These are phyloP conservation scores for Choreutis nemorana DNA, from an alignment of 2,888 invertebrate genomes.

Conservation along the genomic window DNA sequence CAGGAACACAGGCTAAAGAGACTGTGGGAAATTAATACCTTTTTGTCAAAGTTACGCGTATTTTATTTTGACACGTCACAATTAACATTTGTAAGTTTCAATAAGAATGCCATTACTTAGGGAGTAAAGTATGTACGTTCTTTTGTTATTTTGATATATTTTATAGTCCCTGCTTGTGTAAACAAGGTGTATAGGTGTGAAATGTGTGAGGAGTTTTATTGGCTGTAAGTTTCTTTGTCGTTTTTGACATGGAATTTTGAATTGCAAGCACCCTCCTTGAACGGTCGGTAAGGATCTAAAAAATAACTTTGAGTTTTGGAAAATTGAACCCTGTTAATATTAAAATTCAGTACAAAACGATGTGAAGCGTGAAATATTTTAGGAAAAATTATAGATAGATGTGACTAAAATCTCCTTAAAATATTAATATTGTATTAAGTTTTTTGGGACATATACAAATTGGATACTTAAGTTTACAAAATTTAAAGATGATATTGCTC, in stretches of 20 bases:
- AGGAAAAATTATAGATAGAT: no score
- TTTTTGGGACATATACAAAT: no score
- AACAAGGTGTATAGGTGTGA: constrained; percentile 58
- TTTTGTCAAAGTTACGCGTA: constrained; percentile 20
- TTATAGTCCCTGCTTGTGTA: constrained; percentile 60
- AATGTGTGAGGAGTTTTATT: constrained; percentile 54
- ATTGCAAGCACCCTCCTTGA: no score
- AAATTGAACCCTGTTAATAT: no score
- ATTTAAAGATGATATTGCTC: no score
- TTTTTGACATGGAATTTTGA: constrained; percentile 18
- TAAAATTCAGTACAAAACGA: no score
- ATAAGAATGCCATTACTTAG: constrained; percentile 40
- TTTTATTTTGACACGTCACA: constrained; percentile 59
- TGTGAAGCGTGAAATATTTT: no score
- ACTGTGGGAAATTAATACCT: constrained; percentile 58
- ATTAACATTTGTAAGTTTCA: constrained; percentile 30
- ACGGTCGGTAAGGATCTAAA: no score
- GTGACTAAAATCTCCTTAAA: no score
- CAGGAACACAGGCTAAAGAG: constrained; percentile 24
- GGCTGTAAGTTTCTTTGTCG: constrained; percentile 46
- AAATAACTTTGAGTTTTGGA: no score
- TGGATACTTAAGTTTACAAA: no score
- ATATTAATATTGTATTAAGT: no score
- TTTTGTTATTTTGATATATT: constrained; percentile 55
- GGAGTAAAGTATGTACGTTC: constrained; percentile 46